A percentile compares a stretch with the other conserved stretches of the same genome.
Conservation (phyloP, 2,113 vertebrate genomes). For the Eulemur rufifrons region DNA sequence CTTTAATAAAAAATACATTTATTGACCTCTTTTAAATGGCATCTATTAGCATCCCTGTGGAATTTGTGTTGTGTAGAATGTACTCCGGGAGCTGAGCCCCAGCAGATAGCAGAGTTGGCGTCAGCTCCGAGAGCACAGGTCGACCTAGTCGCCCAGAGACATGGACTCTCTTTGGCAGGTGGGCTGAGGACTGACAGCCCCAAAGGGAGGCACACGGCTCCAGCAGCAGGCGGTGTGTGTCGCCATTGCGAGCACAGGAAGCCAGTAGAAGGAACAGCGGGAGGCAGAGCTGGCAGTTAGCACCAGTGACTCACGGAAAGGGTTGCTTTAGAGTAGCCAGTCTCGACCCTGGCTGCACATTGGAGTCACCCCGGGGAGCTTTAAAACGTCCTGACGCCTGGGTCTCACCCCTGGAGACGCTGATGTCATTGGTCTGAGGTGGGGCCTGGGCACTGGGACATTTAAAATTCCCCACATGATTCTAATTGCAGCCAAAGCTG, state of each 20-base stretch:
- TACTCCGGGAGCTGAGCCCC: neutral
- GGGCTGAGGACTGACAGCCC: neutral
- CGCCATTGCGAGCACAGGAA: neutral
- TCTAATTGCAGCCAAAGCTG: neutral
- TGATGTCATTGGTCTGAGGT: neutral
- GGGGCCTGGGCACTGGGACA: neutral
- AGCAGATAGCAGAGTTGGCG: neutral
- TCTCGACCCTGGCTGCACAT: neutral
- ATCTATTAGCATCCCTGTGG: neutral
- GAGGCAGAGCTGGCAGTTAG: neutral
- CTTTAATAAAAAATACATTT: neutral
- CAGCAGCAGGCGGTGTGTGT: rapidly evolving
- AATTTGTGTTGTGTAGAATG: neutral
- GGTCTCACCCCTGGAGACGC: neutral
- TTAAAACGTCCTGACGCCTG: neutral
- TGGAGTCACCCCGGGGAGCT: neutral
- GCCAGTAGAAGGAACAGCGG: neutral
- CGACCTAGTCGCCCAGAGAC: neutral
- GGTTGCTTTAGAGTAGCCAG: neutral
- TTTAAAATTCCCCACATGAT: neutral
- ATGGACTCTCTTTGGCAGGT: neutral
- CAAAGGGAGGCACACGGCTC: neutral
- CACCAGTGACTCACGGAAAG: neutral
- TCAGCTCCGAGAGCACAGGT: neutral
- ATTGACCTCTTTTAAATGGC: neutral